Evolutionary conservation across 2,888 invertebrate genomes (phyloP).

Genomic region (Abscondita cerata): DNA sequence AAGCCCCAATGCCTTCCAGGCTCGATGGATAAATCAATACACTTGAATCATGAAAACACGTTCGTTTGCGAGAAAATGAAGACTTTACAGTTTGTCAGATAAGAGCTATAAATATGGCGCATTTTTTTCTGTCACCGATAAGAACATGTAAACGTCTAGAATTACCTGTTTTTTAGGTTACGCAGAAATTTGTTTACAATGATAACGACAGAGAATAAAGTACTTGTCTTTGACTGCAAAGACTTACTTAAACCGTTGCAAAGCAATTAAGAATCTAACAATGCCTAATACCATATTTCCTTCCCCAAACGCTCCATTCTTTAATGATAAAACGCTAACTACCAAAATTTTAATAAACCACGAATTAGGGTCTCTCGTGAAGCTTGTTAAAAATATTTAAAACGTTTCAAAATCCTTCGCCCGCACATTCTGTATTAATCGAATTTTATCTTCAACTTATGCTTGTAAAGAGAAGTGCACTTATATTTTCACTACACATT

Average conservation of each 20-base stretch:
- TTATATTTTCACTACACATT: slow-evolving; percentile 24
- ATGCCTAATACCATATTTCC: slow-evolving; percentile 5
- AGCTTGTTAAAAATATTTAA: slow-evolving; percentile 5
- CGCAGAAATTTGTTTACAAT: background rate
- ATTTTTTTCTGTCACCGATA: slow-evolving; percentile 17
- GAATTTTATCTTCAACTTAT: slow-evolving; percentile 19
- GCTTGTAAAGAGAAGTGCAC: slow-evolving; percentile 22
- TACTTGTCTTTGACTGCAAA: no score
- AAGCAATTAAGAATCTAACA: background rate
- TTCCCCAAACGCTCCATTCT: background rate
- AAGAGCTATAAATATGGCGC: slow-evolving; percentile 23
- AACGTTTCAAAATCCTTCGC: background rate
- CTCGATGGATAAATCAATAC: slow-evolving; percentile 34
- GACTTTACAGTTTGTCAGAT: slow-evolving; percentile 26
- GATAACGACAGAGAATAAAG: background rate
- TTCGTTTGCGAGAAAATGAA: slow-evolving; percentile 29
- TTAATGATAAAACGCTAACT: slow-evolving; percentile 14
- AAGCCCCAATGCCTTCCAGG: slow-evolving; percentile 25
- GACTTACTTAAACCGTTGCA: background rate
- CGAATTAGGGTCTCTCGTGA: slow-evolving; percentile 8
- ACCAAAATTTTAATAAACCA: slow-evolving; percentile 20
- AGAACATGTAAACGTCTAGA: slow-evolving; percentile 12
- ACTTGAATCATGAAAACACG: slow-evolving; percentile 31
- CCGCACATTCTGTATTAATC: background rate
- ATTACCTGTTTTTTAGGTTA: slow-evolving; percentile 18